phyloP scores from a whole-genome alignment of 2,113 vertebrate species.

The Colossoma macropomum region DNA sequence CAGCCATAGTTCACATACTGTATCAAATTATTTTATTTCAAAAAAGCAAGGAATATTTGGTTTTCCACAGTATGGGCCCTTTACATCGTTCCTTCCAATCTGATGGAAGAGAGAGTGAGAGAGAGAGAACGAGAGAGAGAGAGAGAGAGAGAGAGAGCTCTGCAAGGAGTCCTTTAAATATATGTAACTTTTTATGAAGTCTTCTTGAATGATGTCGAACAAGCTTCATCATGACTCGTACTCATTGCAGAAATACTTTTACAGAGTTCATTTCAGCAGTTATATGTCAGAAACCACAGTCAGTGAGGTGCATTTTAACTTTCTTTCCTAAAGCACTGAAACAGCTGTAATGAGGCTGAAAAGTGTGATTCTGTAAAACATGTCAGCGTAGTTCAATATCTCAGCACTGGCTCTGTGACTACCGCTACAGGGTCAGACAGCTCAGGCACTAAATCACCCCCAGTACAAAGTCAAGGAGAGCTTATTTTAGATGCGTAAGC shows the following conservation, averaged over 20 bases:
- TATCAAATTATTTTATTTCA: too few species aligned
- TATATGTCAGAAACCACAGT: not conserved
- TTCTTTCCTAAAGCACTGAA: constrained; percentile 2
- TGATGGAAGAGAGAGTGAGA: not conserved
- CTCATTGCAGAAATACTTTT: constrained; percentile 7
- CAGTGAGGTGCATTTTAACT: constrained; percentile 2
- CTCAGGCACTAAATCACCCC: not conserved
- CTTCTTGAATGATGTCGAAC: not conserved
- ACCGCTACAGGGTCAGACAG: not conserved
- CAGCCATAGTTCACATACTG: too few species aligned
- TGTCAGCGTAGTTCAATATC: constrained; percentile 6
- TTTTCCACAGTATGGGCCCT: not conserved
- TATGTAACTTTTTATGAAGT: constrained; percentile 6
- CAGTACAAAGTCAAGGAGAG: not conserved
- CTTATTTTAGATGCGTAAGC: not conserved
- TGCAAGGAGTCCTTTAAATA: constrained; percentile 6
- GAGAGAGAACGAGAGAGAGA: not conserved
- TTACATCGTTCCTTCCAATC: not conserved
- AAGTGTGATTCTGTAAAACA: constrained; percentile 21
- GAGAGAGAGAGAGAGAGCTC: not conserved
- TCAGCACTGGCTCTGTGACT: not conserved
- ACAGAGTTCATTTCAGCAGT: constrained; percentile 13
- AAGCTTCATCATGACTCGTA: not conserved
- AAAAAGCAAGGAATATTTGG: too few species aligned
- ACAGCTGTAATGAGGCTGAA: constrained; percentile 12